Conservation (phyloP, 2,888 invertebrate species). For the Leptopilina drosophilae region DNA sequence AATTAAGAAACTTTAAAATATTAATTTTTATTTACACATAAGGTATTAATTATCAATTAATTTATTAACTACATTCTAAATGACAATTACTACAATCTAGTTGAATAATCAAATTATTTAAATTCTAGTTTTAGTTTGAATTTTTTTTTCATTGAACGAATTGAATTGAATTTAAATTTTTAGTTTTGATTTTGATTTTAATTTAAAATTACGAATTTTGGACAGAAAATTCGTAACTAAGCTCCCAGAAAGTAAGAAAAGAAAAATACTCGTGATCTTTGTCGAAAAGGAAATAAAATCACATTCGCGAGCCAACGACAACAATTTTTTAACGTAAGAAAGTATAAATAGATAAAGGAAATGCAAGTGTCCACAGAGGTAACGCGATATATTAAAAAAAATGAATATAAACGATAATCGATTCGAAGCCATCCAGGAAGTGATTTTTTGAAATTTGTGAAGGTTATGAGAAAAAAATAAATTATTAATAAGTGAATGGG, state of each 20-base stretch:
- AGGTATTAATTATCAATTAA: too few relatives aligned
- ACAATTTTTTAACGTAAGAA: slow-evolving; percentile 54
- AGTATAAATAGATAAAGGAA: slow-evolving; percentile 48
- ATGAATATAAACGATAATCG: slow-evolving; percentile 59
- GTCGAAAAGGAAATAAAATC: slow-evolving; percentile 41
- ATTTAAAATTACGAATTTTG: too few relatives aligned
- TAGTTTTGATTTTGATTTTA: not conserved
- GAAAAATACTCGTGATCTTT: slow-evolving; percentile 42
- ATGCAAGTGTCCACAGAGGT: slow-evolving; percentile 37
- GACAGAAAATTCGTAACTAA: not conserved
- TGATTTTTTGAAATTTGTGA: slow-evolving; percentile 56
- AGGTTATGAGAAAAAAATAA: slow-evolving; percentile 10
- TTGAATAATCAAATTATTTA: not conserved
- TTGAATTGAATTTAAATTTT: too few relatives aligned
- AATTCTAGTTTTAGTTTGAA: too few relatives aligned
- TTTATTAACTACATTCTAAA: too few relatives aligned
- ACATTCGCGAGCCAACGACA: slow-evolving; percentile 54
- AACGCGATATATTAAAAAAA: slow-evolving; percentile 4
- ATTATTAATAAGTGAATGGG: slow-evolving; percentile 26
- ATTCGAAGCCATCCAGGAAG: slow-evolving; percentile 70
- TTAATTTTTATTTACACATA: too few relatives aligned
- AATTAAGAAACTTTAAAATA: too few relatives aligned
- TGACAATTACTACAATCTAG: not conserved
- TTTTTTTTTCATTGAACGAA: too few relatives aligned
- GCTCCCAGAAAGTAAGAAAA: not conserved